Evolutionary conservation across 2,113 vertebrate species (phyloP).

Genomic region (Bos indicus): DNA sequence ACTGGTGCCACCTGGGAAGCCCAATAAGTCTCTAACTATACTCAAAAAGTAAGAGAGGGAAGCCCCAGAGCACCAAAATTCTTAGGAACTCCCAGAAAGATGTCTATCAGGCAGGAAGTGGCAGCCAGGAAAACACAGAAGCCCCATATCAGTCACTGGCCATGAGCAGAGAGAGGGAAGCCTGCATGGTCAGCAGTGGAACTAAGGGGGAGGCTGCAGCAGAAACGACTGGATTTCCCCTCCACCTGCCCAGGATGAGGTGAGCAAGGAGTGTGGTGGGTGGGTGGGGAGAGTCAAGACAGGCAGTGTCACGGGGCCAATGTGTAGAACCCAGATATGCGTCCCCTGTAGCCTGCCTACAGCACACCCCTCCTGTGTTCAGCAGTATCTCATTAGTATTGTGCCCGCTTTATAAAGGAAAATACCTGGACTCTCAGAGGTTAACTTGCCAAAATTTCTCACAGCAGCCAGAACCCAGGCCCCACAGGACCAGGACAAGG

Average conservation of each 20-base stretch:
- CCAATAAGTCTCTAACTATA: background rate
- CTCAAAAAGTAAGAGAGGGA: background rate
- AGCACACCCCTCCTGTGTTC: background rate
- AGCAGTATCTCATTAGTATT: background rate
- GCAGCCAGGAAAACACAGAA: too few relatives aligned
- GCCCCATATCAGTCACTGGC: too few relatives aligned
- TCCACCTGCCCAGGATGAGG: background rate
- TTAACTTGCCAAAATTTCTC: too few relatives aligned
- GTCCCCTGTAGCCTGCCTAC: rapidly evolving
- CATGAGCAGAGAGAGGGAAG: rapidly evolving
- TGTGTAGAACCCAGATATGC: too few relatives aligned
- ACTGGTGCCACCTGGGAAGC: background rate
- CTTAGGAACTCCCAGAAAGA: background rate
- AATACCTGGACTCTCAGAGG: background rate
- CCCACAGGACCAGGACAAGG: background rate
- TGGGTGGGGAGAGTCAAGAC: background rate
- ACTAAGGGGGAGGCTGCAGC: background rate
- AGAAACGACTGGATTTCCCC: background rate
- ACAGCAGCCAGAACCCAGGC: background rate
- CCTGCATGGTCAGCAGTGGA: too few relatives aligned
- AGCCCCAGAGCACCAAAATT: background rate
- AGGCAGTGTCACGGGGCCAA: too few relatives aligned
- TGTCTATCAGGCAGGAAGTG: background rate
- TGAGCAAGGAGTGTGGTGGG: background rate
- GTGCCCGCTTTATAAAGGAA: background rate